phyloP scores from a whole-genome alignment of 1,140 invertebrate genomes.

The Anadara kagoshimensis region DNA sequence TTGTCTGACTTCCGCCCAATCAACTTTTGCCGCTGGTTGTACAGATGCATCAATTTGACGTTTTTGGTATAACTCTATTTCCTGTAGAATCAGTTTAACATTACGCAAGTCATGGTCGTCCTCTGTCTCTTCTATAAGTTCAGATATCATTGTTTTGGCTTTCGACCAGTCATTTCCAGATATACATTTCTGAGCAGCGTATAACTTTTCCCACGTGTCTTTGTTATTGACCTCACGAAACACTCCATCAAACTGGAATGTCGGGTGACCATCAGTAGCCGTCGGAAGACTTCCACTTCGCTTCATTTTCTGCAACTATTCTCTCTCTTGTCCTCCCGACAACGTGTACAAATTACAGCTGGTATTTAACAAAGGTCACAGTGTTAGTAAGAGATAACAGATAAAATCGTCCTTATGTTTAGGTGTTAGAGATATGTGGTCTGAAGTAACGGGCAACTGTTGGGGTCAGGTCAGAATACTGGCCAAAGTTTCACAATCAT shows the following conservation, averaged over 20 bases:
- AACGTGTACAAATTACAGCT: too few species aligned
- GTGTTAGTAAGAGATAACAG: too few species aligned
- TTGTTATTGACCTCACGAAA: slow-evolving; percentile 52
- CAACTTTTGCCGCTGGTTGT: slow-evolving; percentile 18
- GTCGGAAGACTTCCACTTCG: slow-evolving; percentile 34
- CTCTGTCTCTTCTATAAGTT: slow-evolving; percentile 24
- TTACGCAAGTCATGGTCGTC: slow-evolving; percentile 48
- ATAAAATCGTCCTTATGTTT: too few species aligned
- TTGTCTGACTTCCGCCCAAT: slow-evolving; percentile 36
- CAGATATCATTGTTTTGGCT: slow-evolving; percentile 30
- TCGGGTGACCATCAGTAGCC: slow-evolving; percentile 43
- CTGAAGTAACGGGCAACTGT: too few species aligned
- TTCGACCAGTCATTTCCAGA: slow-evolving; percentile 42
- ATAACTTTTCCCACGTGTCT: slow-evolving; percentile 35
- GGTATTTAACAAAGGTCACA: too few species aligned
- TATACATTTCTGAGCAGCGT: slow-evolving; percentile 41
- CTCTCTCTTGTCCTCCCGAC: too few species aligned
- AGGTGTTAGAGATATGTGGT: too few species aligned
- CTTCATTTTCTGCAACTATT: background rate
- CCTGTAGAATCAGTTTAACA: slow-evolving; percentile 38
- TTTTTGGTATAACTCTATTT: slow-evolving; percentile 46
- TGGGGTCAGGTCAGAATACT: too few species aligned
- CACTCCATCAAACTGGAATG: slow-evolving; percentile 50
- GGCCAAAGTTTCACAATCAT: too few species aligned
- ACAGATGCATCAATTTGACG: slow-evolving; percentile 31